Conservation (phyloP, 2,888 invertebrate species). For the Cheiracanthium punctorium region DNA sequence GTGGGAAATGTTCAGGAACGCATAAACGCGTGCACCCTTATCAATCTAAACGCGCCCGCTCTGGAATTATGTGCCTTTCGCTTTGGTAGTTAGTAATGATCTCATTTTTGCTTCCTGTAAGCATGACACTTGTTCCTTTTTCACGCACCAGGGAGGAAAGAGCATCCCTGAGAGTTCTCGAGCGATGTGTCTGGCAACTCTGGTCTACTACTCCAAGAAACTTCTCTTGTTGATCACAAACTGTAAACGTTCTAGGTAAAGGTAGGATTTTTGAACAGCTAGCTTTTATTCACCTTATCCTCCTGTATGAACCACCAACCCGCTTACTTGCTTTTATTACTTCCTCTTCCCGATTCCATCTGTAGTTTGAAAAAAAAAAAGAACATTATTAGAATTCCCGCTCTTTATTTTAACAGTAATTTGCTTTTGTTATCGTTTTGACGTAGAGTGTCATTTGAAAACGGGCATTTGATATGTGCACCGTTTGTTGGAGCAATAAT, state of each 20-base stretch:
- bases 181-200: conserved; percentile 19
- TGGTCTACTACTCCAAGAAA: conserved; percentile 22
- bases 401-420: too few relatives aligned
- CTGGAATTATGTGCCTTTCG: background rate
- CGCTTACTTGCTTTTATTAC: too few relatives aligned
- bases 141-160: background rate
- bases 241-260: conserved; percentile 24
- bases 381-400: too few relatives aligned
- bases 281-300: background rate
- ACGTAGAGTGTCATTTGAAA: too few relatives aligned
- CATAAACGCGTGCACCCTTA: too few relatives aligned
- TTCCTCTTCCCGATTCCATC: too few relatives aligned
- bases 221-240: conserved; percentile 10
- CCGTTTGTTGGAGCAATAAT: too few relatives aligned
- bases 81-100: background rate
- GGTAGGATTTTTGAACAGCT: conserved; percentile 5
- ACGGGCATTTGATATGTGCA: too few relatives aligned
- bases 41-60: background rate
- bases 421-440: too few relatives aligned
- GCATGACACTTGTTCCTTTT: conserved; percentile 16
- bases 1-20: too few relatives aligned
- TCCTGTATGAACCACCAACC: background rate
- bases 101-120: background rate
- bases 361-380: too few relatives aligned
- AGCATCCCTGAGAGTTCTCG: background rate